Percentiles rank a stretch among this genome's conserved stretches.
Evolutionary conservation across 2,888 invertebrate genomes (phyloP).

Genomic region (Drosophila sordidapex): DNA sequence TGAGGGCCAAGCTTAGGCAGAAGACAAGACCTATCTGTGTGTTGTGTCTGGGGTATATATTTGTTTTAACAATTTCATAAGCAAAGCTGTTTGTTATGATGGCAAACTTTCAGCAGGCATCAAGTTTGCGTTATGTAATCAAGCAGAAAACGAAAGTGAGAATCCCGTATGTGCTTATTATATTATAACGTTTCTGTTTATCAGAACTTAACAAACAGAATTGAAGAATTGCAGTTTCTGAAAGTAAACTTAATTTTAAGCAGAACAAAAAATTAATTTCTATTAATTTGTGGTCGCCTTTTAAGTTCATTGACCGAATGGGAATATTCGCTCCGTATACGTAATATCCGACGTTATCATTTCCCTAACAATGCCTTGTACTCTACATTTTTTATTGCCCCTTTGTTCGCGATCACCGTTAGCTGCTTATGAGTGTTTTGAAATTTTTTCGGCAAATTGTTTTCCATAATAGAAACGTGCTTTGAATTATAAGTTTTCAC

Average conservation of each 20-base stretch:
- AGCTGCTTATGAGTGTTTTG: slow-evolving; percentile 39
- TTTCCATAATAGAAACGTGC: slow-evolving; percentile 78
- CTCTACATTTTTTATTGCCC: slow-evolving; percentile 66
- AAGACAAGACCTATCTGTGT: slow-evolving; percentile 7
- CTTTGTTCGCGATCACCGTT: slow-evolving; percentile 68
- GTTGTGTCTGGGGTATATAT: slow-evolving; percentile 22
- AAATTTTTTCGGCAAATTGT: slow-evolving; percentile 50
- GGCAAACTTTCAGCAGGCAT: not conserved
- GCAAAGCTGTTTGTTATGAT: not conserved
- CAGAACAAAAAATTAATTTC: not conserved
- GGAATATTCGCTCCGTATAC: slow-evolving; percentile 67
- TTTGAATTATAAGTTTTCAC: slow-evolving; percentile 30
- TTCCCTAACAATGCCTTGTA: slow-evolving; percentile 45
- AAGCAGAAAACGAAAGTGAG: slow-evolving; percentile 67
- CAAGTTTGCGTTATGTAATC: slow-evolving; percentile 44
- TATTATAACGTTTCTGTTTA: slow-evolving; percentile 45
- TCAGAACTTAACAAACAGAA: not conserved
- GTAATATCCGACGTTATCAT: slow-evolving; percentile 54
- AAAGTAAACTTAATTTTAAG: not conserved
- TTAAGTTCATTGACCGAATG: slow-evolving; percentile 64
- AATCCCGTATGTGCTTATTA: slow-evolving; percentile 35
- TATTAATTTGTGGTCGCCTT: slow-evolving; percentile 2
- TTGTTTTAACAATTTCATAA: slow-evolving; percentile 31
- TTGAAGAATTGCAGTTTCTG: slow-evolving; percentile 14
- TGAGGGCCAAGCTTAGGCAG: not conserved